These are phyloP conservation scores for Eulacestoma nigropectus DNA, from an alignment of 2,113 vertebrate species.

Conservation along the genomic window DNA sequence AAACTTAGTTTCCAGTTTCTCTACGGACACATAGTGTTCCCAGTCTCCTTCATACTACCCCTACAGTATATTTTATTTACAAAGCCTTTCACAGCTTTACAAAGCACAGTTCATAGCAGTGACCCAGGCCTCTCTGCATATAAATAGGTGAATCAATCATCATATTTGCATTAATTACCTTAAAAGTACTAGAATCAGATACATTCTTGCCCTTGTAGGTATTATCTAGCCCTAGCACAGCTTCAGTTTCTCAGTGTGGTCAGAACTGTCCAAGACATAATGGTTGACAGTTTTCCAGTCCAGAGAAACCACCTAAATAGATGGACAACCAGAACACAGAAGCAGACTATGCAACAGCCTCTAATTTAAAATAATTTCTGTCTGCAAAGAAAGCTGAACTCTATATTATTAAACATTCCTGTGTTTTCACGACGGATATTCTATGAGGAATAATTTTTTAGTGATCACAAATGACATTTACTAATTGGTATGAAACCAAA, in stretches of 20 bases:
- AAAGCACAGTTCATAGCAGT: background rate
- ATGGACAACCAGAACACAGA: conserved; percentile 21
- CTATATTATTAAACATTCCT: conserved; percentile 26
- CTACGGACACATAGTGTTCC: background rate
- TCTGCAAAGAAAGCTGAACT: conserved; percentile 18
- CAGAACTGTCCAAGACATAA: background rate
- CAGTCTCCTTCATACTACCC: background rate
- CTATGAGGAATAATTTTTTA: background rate
- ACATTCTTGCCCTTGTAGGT: background rate
- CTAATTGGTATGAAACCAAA: conserved; percentile 25
- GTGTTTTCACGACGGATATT: background rate
- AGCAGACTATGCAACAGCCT: background rate
- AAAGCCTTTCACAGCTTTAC: background rate
- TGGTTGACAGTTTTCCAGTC: background rate
- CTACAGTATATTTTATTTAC: background rate
- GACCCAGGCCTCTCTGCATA: background rate
- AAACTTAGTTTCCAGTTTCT: background rate
- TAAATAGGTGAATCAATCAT: background rate
- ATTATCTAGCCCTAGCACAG: background rate
- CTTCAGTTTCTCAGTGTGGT: background rate
- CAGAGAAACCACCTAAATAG: conserved; percentile 25
- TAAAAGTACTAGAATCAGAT: background rate
- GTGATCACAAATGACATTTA: conserved; percentile 16
- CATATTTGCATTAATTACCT: background rate
- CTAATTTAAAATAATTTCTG: conserved; percentile 28